phyloP scores from a whole-genome alignment of 2,888 invertebrate species.

The Chironomus tentans region DNA sequence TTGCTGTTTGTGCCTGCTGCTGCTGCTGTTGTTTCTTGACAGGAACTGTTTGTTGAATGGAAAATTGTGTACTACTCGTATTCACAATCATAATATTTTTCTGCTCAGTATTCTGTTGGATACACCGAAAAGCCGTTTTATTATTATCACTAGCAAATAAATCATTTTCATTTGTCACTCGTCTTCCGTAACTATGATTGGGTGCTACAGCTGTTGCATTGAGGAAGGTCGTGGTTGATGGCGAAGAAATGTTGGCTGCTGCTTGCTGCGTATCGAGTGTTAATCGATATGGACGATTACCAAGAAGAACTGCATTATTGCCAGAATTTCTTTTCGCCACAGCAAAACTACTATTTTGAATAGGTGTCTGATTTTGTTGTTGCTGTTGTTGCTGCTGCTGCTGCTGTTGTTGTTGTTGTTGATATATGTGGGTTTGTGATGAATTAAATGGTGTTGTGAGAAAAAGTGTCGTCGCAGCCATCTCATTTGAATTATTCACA shows the following conservation, averaged over 20 bases:
- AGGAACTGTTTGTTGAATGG: constrained; percentile 22
- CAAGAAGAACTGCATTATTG: background rate
- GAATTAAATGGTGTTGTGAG: constrained; percentile 17
- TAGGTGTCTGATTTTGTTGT: constrained; percentile 30
- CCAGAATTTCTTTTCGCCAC: constrained; percentile 5
- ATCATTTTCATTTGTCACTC: background rate
- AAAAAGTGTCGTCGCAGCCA: constrained; percentile 3
- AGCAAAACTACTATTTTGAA: constrained; percentile 1
- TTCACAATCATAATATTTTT: constrained; percentile 27
- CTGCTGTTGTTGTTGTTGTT: constrained; percentile 46
- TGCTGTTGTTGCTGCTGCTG: constrained; percentile 35
- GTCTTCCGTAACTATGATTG: background rate
- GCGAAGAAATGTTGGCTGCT: background rate
- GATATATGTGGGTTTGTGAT: constrained; percentile 37
- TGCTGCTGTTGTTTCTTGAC: constrained; percentile 5
- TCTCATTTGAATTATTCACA: constrained; percentile 3
- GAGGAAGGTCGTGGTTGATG: constrained; percentile 24
- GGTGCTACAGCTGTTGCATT: background rate
- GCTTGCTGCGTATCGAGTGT: constrained; percentile 5
- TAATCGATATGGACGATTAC: constrained; percentile 22
- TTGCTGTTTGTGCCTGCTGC: background rate
- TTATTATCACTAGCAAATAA: background rate
- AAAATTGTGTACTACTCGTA: constrained; percentile 21
- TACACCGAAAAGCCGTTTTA: constrained; percentile 10
- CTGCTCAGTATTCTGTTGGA: constrained; percentile 21